Conservation (phyloP, 2,888 invertebrate genomes). For the Acanthosepion esculentum region DNA sequence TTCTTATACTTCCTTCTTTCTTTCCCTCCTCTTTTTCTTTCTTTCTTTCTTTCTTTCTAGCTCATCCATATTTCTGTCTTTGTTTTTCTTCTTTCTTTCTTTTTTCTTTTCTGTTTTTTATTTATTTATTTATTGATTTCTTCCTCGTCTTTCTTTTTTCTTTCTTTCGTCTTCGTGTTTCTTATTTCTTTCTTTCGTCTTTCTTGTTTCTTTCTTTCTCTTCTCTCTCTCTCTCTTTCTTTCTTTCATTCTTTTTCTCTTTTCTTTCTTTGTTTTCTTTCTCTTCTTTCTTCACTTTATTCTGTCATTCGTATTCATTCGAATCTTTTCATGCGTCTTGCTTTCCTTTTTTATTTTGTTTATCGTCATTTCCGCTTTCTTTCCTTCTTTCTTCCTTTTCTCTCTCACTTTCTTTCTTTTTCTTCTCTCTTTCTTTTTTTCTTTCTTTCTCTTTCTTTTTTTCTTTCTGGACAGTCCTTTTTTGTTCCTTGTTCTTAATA, state of each 20-base stretch:
- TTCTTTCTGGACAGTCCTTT: too few relatives aligned
- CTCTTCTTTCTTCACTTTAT: not conserved
- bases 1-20: too few relatives aligned
- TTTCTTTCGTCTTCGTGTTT: not conserved
- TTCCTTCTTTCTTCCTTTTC: not conserved
- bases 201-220: not conserved
- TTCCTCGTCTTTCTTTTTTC: not conserved
- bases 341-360: too few relatives aligned
- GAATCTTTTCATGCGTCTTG: not conserved
- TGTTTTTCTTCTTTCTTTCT: not conserved
- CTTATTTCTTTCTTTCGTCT: not conserved
- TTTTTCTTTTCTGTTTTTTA: not conserved
- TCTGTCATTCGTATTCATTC: not conserved
- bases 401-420: not conserved
- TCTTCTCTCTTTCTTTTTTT: too few relatives aligned
- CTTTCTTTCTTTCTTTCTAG: not conserved
- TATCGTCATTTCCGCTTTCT: too few relatives aligned
- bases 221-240: not conserved
- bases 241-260: not conserved
- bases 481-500: too few relatives aligned
- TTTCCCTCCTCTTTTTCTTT: not conserved
- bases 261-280: not conserved
- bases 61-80: not conserved
- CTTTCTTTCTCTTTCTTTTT: too few relatives aligned
- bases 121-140: too few relatives aligned